Percentiles rank a stretch among this genome's conserved stretches.
Conservation (phyloP, 64 coral and sea anemone species). For the Pocillopora verrucosa region DNA sequence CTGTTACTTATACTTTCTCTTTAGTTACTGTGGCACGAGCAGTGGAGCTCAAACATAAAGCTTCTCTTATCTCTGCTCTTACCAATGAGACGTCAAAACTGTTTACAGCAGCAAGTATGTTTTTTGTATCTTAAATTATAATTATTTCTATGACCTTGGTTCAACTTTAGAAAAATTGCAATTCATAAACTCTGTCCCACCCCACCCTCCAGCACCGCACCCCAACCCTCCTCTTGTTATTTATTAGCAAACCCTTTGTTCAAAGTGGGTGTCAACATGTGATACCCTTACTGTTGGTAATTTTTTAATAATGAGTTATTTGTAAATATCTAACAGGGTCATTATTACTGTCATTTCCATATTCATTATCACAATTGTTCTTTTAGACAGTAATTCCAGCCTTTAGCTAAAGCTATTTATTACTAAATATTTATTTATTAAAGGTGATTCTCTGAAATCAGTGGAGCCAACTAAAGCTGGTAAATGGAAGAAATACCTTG, state of each 20-base stretch:
- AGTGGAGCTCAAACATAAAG: conserved; percentile 96
- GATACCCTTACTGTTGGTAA: too few relatives aligned
- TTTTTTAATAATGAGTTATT: too few relatives aligned
- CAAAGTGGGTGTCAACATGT: neutral
- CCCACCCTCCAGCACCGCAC: too few relatives aligned
- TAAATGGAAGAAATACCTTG: conserved; percentile 98
- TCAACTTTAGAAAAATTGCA: too few relatives aligned
- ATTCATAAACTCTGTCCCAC: too few relatives aligned
- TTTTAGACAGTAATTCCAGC: neutral
- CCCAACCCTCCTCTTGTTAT: too few relatives aligned
- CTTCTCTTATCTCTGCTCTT: conserved; percentile 82
- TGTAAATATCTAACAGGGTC: too few relatives aligned
- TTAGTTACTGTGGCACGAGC: conserved; percentile 96
- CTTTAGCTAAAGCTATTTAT: too few relatives aligned
- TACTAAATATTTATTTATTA: neutral
- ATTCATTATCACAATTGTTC: too few relatives aligned
- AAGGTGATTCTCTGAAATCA: conserved; percentile 83
- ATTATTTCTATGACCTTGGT: neutral
- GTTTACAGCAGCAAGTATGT: conserved; percentile 83
- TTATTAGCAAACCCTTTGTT: too few relatives aligned
- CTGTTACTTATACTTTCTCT: neutral
- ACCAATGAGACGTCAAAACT: conserved; percentile 93
- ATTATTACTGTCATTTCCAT: too few relatives aligned
- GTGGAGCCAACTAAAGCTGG: conserved; percentile 90
- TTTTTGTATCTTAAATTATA: neutral